Base-by-base conservation (phyloP, 2,797 vertebrate species). In the Siniperca scherzeri region DNA sequence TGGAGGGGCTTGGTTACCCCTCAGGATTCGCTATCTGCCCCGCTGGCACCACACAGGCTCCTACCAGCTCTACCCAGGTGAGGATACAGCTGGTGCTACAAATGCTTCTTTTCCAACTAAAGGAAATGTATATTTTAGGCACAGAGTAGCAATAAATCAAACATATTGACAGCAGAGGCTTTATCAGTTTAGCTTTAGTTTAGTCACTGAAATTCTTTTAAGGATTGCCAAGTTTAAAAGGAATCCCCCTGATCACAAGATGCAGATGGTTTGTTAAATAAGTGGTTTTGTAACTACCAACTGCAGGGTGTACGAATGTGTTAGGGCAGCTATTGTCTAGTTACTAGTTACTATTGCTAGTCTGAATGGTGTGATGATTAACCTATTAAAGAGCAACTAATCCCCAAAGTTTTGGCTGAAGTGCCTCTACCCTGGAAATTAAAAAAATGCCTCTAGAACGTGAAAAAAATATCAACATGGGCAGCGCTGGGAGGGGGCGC, bases 21-120 rank as follows among this genome's bases (percentile, higher is more conserved):
- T 96, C 90, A 96, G 95, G 94, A 97, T 96, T 93, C 98, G 97
- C 92, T 97, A 97, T 93, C 92, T 98, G 93, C 94, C 97, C 86
- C 96, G 93, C 74, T 99, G 97, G 98, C 97, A 98, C 86, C 95
- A 98, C 95, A 97, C 97, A 72, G 98, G 98, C 91, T 99, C 97
- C 83, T 99, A 99, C 72, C 98, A 96, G 95, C 97, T 99, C 33
- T 96, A 96, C 88, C 97, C 97, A 98, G 98, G 98, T 99, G 97
- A 98, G 87, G 96, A 96, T 55, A 44, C 56, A 60, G 55, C 64
- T 42, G 30, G 65, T 70, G 53, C 42, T 64, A 65, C 52, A 27
- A 22, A 48, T 13, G 22, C n/a, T 80, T 53, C 22, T 48, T 77
- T 59, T 19, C 6, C 7, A 48, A 5, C 7, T 25, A 27, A 11